Percentiles rank a stretch among this genome's conserved stretches.
Conservation (phyloP, 1,140 invertebrate species). For the Drosophila rhopaloa region DNA sequence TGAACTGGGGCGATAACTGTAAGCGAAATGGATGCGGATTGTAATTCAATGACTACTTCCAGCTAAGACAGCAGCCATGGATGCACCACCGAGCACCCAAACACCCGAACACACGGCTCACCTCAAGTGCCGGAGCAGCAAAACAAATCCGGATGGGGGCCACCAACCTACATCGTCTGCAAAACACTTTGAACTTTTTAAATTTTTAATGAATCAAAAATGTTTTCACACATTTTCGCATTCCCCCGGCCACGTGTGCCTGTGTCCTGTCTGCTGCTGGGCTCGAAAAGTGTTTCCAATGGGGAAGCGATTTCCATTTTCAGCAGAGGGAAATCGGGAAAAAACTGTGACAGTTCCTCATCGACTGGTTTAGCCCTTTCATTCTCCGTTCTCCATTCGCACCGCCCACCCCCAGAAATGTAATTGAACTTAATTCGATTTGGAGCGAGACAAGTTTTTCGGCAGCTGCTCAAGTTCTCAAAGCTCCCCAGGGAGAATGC, state of each 20-base stretch:
- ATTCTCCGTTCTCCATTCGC: constrained; percentile 1
- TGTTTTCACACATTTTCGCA: constrained; percentile 80
- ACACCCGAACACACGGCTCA: neutral
- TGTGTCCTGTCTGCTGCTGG: constrained; percentile 21
- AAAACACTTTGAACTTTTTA: constrained; percentile 84
- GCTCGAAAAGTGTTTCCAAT: constrained; percentile 31
- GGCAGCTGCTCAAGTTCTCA: constrained; percentile 72
- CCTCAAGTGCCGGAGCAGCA: neutral
- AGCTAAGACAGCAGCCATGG: constrained; percentile 2
- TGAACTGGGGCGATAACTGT: constrained; percentile 36
- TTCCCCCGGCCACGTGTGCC: constrained; percentile 22
- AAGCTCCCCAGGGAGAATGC: constrained; percentile 43
- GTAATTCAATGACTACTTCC: constrained; percentile 9
- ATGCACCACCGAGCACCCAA: constrained; percentile 18
- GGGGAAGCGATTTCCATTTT: constrained; percentile 61
- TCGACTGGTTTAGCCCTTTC: constrained; percentile 41
- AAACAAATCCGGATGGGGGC: constrained; percentile 26
- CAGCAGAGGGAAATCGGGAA: constrained; percentile 13
- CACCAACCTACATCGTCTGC: constrained; percentile 44
- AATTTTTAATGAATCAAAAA: constrained; percentile 84
- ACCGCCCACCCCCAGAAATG: constrained; percentile 33
- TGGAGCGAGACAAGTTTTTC: constrained; percentile 77
- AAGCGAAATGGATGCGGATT: constrained; percentile 13
- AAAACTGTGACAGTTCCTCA: constrained; percentile 48
- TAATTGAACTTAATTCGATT: constrained; percentile 83